Percentiles rank a stretch among this genome's conserved stretches.
Evolutionary conservation across 2,113 vertebrate genomes (phyloP).

Genomic region (Puffinus mauretanicus): DNA sequence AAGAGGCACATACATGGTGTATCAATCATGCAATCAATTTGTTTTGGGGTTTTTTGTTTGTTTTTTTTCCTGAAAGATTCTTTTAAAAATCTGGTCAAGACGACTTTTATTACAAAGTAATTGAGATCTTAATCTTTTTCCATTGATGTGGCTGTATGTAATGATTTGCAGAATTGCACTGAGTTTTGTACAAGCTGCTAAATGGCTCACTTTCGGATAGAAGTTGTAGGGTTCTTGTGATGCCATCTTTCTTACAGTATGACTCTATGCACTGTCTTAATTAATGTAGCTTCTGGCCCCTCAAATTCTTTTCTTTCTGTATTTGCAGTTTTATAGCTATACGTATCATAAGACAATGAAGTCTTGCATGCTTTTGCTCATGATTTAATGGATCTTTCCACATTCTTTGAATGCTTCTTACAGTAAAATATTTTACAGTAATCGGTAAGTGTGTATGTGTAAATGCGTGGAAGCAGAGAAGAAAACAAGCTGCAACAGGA

Average conservation of each 20-base stretch:
- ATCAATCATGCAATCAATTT: background rate
- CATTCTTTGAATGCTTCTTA: background rate
- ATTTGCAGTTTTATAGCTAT: background rate
- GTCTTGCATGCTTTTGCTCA: background rate
- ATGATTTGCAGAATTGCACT: background rate
- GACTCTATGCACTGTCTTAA: background rate
- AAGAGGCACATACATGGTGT: fast-evolving
- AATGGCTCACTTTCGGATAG: background rate
- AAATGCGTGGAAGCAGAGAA: background rate
- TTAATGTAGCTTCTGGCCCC: background rate
- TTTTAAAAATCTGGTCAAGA: background rate
- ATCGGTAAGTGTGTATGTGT: background rate
- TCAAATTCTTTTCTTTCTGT: background rate
- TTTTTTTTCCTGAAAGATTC: background rate
- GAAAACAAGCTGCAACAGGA: background rate
- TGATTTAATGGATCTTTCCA: background rate
- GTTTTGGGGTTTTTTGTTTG: no score
- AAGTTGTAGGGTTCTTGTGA: background rate
- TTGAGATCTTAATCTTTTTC: background rate
- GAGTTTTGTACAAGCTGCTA: background rate
- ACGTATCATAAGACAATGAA: background rate
- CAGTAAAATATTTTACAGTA: background rate
- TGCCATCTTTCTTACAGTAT: background rate
- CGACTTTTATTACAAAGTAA: background rate
- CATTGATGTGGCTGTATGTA: background rate